Base-by-base conservation (phyloP, 2,113 vertebrate species). In the Hystrix cristata region DNA sequence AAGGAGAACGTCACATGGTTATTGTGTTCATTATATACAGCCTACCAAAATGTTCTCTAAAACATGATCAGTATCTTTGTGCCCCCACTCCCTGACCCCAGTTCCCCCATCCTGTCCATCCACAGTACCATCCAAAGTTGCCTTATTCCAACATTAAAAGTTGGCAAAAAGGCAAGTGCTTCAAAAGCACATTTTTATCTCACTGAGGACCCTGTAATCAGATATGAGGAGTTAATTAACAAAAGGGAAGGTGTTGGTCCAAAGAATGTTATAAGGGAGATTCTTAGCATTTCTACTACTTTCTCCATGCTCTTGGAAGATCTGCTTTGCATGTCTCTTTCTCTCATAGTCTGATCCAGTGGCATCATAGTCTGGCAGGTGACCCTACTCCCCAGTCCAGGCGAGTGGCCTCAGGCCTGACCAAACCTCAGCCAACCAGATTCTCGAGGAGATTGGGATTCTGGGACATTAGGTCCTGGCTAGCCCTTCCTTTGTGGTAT, bases 51-150 rank as follows among this genome's bases (percentile, higher is more conserved):
- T 14, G 15, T 15, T 74, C 53, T 85, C 80, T 57, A 48, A 93
- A 90, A 34, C 1, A 11, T n/a, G 43, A 18, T 4, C 15, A 25
- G 16, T 71, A 86, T 81, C 46, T 31, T 43, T 57, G 6, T 43
- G 29, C 18, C 19, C 5, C 14, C 11, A 1, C 19, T 27, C n/a
- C 14, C 31, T 10, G 13, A 25, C 6, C 3, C 59, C 21, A 3
- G 16, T 23, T n/a, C 18, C 46, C 8, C 62, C 59, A 79, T 23
- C 51, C 76, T 14, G 8, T 87, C 62, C 21, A 5, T 53, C 79
- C 25, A 65, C 1, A 23, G 1, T 23, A 15, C 18, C 38, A 19
- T 21, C 86, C 25, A 55, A 48, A 27, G 12, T 13, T 19, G 4
- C 27, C 31, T 83, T 29, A 29, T 62, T 46, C 38, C 11, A 19